Conservation (phyloP, 2,888 invertebrate genomes). For the Trimorus sp. region DNA sequence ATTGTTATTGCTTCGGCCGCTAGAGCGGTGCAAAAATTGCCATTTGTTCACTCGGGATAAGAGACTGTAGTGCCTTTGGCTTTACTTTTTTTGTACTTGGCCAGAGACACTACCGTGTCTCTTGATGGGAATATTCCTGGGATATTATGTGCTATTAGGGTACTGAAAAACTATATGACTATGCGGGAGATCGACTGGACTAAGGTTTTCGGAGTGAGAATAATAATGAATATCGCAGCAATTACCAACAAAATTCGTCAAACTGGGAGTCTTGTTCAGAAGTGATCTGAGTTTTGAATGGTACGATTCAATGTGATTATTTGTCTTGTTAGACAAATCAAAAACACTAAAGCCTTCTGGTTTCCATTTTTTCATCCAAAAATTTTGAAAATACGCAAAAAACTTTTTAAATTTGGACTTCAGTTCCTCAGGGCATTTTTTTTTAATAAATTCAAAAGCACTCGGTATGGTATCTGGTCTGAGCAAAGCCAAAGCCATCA, state of each 20-base stretch:
- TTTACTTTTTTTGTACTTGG: too few relatives aligned
- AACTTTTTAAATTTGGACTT: background rate
- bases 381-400: constrained; percentile 6
- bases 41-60: too few relatives aligned
- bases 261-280: background rate
- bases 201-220: too few relatives aligned
- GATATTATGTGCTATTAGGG: too few relatives aligned
- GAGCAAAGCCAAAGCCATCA: constrained; percentile 25
- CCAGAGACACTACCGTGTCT: too few relatives aligned
- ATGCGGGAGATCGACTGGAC: too few relatives aligned
- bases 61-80: too few relatives aligned
- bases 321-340: background rate
- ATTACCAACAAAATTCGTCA: constrained; percentile 6
- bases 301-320: constrained; percentile 20
- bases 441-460: constrained; percentile 7
- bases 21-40: constrained; percentile 94
- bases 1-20: too few relatives aligned
- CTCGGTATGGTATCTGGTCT: background rate
- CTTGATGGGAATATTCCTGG: too few relatives aligned
- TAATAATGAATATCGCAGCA: too few relatives aligned
- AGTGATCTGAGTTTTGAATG: constrained; percentile 3
- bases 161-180: too few relatives aligned
- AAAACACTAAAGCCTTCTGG: constrained; percentile 18
- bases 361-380: constrained; percentile 10
- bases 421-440: background rate